Evolutionary conservation across 2,888 invertebrate species (phyloP), one percentile per base, ranked within the genome.

Genomic region (Tupiocoris notatus): DNA sequence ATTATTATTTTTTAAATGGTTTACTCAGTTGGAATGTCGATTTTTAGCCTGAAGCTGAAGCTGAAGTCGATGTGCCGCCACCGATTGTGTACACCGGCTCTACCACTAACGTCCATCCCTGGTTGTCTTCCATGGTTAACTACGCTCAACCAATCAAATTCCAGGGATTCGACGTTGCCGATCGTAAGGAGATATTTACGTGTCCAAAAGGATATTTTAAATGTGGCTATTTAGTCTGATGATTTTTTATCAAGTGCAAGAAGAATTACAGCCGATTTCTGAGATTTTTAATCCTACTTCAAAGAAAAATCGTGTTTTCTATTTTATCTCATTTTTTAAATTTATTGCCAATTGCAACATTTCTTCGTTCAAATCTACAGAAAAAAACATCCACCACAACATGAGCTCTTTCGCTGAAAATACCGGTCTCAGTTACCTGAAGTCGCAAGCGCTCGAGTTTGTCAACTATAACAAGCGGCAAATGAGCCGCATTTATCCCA

Each of bases 391-490:
- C 82, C 93, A 96, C 85, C 94, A 96, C 87, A 97, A 98, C 85
- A 99, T 99, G 99, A 98, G 98, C 2, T 98, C 98, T 79, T 99
- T 98, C 86, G 96, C 98, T 81, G 99, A 99, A 87, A 96, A 95
- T 22, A 92, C 95, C 65, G 99, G 98, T 81, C 89, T 99, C 86
- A 95, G 94, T 84, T 96, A 95, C 84, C 88, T 99, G 80, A 98
- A 98, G 87, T 92, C 94, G 78, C 94, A 94, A 82, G 95, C 98
- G 76, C 96, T 98, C 76, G 99, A 99, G 86, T 98, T 99, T 86
- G 98, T 99, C 83, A 99, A 99, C 89, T 99, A 99, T 86, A 99
- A 99, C 87, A 99, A 99, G 86, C 89, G 98, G 20, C 99, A 99
- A 86, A 95, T 99, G 94, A 97, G 96, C 81, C 87, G 99, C 78